Evolutionary conservation across 2,888 invertebrate genomes (phyloP).

Genomic region (Epistrophe eligans): DNA sequence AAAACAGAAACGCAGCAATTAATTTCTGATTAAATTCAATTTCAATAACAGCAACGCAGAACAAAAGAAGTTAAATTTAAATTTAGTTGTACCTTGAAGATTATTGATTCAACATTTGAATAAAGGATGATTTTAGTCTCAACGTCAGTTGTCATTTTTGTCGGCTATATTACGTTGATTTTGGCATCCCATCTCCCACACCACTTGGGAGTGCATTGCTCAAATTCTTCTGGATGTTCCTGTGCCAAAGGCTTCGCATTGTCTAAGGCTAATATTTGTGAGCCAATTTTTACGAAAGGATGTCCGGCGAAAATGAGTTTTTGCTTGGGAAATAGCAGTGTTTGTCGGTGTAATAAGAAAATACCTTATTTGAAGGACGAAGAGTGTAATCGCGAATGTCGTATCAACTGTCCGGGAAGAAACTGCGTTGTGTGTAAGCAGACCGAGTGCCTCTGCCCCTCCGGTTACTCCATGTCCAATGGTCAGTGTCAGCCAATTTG

Average conservation of each 20-base stretch:
- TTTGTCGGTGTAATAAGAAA: background rate
- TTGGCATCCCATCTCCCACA: background rate
- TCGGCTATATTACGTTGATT: background rate
- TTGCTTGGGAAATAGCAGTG: background rate
- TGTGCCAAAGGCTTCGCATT: background rate
- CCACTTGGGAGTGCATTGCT: background rate
- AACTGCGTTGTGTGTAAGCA: background rate
- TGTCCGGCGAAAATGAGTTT: background rate
- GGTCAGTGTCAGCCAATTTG: conserved; percentile 2
- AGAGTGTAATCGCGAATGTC: background rate
- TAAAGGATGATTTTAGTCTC: background rate
- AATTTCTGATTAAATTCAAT: background rate
- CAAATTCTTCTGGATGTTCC: background rate
- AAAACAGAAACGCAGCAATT: background rate
- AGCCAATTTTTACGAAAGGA: background rate
- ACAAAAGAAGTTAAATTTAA: background rate
- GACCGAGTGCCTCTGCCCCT: background rate
- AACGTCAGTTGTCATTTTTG: background rate
- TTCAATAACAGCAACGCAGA: background rate
- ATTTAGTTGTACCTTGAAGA: background rate
- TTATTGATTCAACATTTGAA: background rate
- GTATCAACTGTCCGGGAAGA: background rate
- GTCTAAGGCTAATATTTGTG: conserved; percentile 1
- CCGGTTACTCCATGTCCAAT: background rate
- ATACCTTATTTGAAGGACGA: background rate